A percentile compares a stretch with the other conserved stretches of the same genome.
phyloP scores from a whole-genome alignment of 2,888 invertebrate genomes.

The Volucella inflata region DNA sequence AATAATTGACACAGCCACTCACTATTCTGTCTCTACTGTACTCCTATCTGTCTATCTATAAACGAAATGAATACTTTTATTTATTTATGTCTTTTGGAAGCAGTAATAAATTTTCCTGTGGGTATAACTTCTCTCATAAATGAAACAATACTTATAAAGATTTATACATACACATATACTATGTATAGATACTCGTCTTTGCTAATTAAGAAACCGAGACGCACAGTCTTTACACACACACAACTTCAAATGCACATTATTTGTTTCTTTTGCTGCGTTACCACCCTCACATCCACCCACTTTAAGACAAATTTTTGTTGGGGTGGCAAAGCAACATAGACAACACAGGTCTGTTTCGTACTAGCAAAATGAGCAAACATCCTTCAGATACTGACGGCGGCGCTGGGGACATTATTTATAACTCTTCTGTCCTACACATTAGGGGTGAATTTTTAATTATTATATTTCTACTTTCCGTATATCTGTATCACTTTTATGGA shows the following conservation, averaged over 20 bases:
- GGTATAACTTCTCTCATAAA: constrained; percentile 42
- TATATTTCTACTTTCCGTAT: constrained; percentile 46
- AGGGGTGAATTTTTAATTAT: constrained; percentile 75
- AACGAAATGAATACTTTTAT: constrained; percentile 30
- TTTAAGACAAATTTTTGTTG: constrained; percentile 4
- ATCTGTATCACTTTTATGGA: constrained; percentile 42
- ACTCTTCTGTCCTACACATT: constrained; percentile 53
- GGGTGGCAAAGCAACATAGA: constrained; percentile 45
- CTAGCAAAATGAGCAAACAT: constrained; percentile 52
- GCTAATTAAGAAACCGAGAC: constrained; percentile 73
- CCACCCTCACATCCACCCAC: constrained; percentile 57
- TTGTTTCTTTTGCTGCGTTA: constrained; percentile 22
- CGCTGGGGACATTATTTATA: constrained; percentile 70
- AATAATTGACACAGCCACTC: too few species aligned
- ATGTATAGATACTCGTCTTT: background rate
- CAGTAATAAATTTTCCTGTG: constrained; percentile 51
- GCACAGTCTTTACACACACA: constrained; percentile 47
- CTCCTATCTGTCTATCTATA: too few species aligned
- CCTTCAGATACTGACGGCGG: constrained; percentile 56
- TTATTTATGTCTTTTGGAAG: constrained; percentile 53
- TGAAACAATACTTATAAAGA: constrained; percentile 39
- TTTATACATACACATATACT: constrained; percentile 27
- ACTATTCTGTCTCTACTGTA: too few species aligned
- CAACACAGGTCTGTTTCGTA: background rate
- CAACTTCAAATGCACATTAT: constrained; percentile 65